These are phyloP conservation scores for Macropus fuliginosus DNA, from an alignment of 2,797 vertebrate genomes.

Conservation along the genomic window DNA sequence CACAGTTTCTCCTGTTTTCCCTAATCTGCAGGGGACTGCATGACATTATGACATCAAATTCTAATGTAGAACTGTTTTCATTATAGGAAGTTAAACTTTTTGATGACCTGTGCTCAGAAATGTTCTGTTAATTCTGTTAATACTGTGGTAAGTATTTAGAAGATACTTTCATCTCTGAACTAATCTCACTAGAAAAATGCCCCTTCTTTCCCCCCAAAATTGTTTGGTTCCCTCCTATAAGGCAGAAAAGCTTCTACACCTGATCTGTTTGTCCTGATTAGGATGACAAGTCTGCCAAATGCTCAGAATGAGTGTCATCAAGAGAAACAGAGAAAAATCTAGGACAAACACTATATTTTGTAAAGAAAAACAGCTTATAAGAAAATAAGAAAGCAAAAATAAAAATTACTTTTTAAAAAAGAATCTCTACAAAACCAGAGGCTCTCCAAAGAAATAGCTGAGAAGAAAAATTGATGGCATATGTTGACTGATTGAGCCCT, in stretches of 20 bases:
- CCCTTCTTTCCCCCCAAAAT: slow-evolving; percentile 24
- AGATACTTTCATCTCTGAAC: background rate
- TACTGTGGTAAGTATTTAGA: slow-evolving; percentile 38
- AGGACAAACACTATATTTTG: slow-evolving; percentile 79
- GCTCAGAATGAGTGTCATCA: slow-evolving; percentile 71
- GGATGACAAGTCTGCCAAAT: slow-evolving; percentile 72
- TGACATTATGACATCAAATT: background rate
- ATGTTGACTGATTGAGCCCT: background rate
- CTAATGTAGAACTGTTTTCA: slow-evolving; percentile 28
- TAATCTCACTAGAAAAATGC: slow-evolving; percentile 16
- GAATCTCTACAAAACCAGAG: background rate
- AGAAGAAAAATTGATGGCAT: background rate
- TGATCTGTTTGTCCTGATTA: slow-evolving; percentile 78
- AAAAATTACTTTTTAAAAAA: slow-evolving; percentile 57
- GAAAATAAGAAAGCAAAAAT: slow-evolving; percentile 72
- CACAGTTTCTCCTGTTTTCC: background rate
- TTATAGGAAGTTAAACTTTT: slow-evolving; percentile 36
- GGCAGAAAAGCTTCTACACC: slow-evolving; percentile 33
- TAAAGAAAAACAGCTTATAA: slow-evolving; percentile 66
- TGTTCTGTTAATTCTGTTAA: slow-evolving; percentile 45
- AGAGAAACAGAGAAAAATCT: slow-evolving; percentile 79
- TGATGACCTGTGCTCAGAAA: slow-evolving; percentile 5
- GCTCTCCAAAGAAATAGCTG: background rate
- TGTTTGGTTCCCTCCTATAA: background rate
- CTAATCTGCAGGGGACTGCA: background rate